phyloP scores from a whole-genome alignment of 2,888 invertebrate species.

The Nipponacmea schrenckii region DNA sequence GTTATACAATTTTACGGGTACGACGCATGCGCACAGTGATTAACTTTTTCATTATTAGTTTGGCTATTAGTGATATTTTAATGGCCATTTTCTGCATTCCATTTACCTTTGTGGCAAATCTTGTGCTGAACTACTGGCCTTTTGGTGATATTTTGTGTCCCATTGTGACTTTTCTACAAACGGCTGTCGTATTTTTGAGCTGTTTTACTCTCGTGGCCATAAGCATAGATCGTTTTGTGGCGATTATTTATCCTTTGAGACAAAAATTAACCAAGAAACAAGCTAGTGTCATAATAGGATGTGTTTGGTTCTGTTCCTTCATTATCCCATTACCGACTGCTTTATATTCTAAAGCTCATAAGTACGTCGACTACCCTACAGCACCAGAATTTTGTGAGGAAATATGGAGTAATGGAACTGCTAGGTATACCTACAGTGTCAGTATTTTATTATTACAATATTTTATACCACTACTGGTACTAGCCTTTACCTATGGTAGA shows the following conservation, averaged over 20 bases:
- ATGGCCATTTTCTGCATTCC: slow-evolving; percentile 70
- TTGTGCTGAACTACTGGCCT: slow-evolving; percentile 86
- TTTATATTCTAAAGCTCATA: slow-evolving; percentile 74
- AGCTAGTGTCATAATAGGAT: slow-evolving; percentile 77
- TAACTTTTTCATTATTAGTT: slow-evolving; percentile 74
- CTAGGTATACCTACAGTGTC: slow-evolving; percentile 76
- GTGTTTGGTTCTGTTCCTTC: slow-evolving; percentile 82
- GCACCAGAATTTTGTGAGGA: slow-evolving; percentile 48
- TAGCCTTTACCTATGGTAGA: slow-evolving; percentile 87
- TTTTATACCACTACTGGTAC: slow-evolving; percentile 81
- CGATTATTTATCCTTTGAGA: slow-evolving; percentile 87
- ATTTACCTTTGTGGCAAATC: slow-evolving; percentile 77
- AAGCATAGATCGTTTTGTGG: slow-evolving; percentile 89
- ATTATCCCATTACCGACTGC: slow-evolving; percentile 85
- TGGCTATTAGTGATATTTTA: slow-evolving; percentile 68
- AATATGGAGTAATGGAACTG: slow-evolving; percentile 41
- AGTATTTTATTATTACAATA: slow-evolving; percentile 86
- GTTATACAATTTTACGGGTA: slow-evolving; percentile 85
- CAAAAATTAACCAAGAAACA: slow-evolving; percentile 82
- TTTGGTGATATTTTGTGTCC: slow-evolving; percentile 86
- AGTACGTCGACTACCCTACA: slow-evolving; percentile 40
- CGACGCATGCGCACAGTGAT: slow-evolving; percentile 91
- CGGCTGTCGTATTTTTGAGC: slow-evolving; percentile 74
- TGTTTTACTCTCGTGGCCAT: slow-evolving; percentile 92
- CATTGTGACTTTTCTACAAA: slow-evolving; percentile 83